Percentiles rank a stretch among this genome's conserved stretches.
phyloP scores from a whole-genome alignment of 2,797 vertebrate species.

The Neosilurus mollespiculum region DNA sequence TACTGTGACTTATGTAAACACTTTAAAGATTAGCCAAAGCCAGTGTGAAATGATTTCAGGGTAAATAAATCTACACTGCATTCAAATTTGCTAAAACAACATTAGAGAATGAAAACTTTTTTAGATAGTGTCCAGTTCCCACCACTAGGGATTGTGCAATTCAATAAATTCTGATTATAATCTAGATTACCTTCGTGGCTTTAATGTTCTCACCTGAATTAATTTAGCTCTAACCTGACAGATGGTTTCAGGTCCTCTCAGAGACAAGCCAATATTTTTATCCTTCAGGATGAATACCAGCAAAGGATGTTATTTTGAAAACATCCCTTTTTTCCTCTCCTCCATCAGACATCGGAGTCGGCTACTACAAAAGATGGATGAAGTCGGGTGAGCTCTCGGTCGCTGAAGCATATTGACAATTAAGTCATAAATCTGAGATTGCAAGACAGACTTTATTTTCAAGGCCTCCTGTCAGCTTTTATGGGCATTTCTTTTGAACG shows the following conservation, averaged over 20 bases:
- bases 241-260: constrained; percentile 23
- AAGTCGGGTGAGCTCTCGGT: constrained; percentile 1
- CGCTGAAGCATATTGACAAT: constrained; percentile 48
- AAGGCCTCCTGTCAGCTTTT: constrained; percentile 38
- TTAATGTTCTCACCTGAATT: constrained; percentile 37
- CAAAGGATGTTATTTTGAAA: constrained; percentile 39
- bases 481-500: constrained; percentile 17
- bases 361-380: constrained; percentile 34
- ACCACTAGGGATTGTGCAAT: constrained; percentile 12
- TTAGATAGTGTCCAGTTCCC: neutral
- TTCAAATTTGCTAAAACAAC: constrained; percentile 1
- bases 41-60: neutral
- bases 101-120: neutral
- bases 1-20: constrained; percentile 13
- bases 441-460: constrained; percentile 38
- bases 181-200: constrained; percentile 32
- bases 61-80: neutral
- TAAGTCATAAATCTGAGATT: constrained; percentile 48
- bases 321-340: constrained; percentile 27
- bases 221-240: constrained; percentile 41
- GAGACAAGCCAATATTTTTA: constrained; percentile 41
- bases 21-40: constrained; percentile 1
- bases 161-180: constrained; percentile 29
- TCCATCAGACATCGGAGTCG: constrained; percentile 1
- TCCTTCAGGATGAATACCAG: constrained; percentile 37